Conservation (phyloP, 2,113 vertebrate species). For the Xiphorhynchus elegans region DNA sequence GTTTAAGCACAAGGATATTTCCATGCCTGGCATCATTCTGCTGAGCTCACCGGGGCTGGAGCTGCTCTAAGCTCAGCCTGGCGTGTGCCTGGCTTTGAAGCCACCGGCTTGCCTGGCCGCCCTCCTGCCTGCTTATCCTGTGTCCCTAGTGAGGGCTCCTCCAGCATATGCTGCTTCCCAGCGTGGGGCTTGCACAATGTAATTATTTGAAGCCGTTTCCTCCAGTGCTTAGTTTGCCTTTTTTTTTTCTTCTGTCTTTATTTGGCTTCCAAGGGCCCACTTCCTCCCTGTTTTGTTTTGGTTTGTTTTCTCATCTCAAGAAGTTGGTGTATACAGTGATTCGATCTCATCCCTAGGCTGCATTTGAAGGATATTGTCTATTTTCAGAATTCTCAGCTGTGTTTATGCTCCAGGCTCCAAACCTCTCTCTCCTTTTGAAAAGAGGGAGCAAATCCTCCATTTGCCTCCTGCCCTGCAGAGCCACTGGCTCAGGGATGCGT, state of each 20-base stretch:
- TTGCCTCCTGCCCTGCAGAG: background rate
- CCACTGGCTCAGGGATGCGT: background rate
- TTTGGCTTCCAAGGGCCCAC: slow-evolving; percentile 29
- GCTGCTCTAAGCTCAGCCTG: background rate
- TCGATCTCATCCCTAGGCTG: slow-evolving; percentile 28
- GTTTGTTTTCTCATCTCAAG: background rate
- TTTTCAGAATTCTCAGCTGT: slow-evolving; percentile 40
- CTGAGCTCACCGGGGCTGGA: slow-evolving; percentile 11
- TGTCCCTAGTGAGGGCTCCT: background rate
- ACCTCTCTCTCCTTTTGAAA: background rate
- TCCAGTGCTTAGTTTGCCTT: slow-evolving; percentile 12
- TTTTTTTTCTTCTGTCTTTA: background rate
- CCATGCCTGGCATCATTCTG: background rate
- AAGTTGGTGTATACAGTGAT: background rate
- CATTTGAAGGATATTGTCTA: slow-evolving; percentile 42
- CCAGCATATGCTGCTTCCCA: slow-evolving; percentile 42
- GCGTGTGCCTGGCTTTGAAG: background rate
- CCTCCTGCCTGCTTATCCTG: background rate
- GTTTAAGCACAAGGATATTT: slow-evolving; percentile 2
- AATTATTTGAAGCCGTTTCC: slow-evolving; percentile 38
- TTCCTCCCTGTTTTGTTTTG: background rate
- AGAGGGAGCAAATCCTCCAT: background rate
- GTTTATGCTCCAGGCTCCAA: slow-evolving; percentile 24
- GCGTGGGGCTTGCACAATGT: background rate
- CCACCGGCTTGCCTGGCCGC: background rate